Evolutionary conservation across 2,888 invertebrate genomes (phyloP), one percentile per base, ranked within the genome.

Genomic region (Colostygia pectinataria): DNA sequence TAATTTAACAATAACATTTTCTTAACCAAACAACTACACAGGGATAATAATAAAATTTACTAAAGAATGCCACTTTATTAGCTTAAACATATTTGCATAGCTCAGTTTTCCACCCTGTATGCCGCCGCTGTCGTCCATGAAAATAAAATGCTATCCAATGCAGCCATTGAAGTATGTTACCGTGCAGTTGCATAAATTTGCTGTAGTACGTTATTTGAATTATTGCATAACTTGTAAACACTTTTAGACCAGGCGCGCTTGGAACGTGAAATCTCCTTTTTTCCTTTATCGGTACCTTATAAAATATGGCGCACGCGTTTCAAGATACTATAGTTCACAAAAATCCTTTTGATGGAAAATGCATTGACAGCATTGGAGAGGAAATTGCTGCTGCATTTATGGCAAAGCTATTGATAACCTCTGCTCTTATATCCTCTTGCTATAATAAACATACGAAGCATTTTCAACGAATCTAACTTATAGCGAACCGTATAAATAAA

Each of bases 211-310:
- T 74, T 80, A 80, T 86, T 86, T 86, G 86, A 89, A 84, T 88
- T 86, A 88, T 86, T 81, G 81, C 83, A 83, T 85, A 85, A 86
- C 82, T 85, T 87, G 88, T 88, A 88, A 87, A 88, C 85, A 87
- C 79, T 83, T 77, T 77, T 77, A 78, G 78, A 77, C 71, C 77
- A 69, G 65, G 65, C 74, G 68, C 67, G 73, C 74, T 72, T 57
- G 70, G 68, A 68, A 74, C 75, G 69, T 66, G 67, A 70, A 73
- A 66, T 66, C 69, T 72, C 45, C 54, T 78, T 81, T 80, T 77
- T 78, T 77, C 67, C 65, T 67, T 66, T 72, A 71, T 68, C 68
- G 76, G 61, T 68, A 73, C 66, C 63, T 68, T 71, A 63, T 61
- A 60, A 74, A 71, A 71, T 74, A 71, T 69, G 62, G 59, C 55